A percentile compares a stretch with the other conserved stretches of the same genome.
These are phyloP conservation scores for Bothrops jararaca DNA, from an alignment of 2,113 vertebrate genomes.

Conservation along the genomic window DNA sequence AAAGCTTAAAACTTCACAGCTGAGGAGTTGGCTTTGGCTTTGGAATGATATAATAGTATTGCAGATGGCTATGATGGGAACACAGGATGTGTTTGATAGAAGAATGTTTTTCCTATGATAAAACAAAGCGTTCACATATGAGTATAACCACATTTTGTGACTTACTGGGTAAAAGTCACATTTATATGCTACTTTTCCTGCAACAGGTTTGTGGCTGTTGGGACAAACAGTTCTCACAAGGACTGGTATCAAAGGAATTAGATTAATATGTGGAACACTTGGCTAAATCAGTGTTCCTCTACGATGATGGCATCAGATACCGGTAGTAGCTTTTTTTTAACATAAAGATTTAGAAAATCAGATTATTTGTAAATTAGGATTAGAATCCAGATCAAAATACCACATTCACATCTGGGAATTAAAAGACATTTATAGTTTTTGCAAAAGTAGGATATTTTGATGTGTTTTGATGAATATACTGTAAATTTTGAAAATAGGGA, in stretches of 20 bases:
- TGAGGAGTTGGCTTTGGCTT: neutral
- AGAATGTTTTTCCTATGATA: neutral
- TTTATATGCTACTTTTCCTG: neutral
- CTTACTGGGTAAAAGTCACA: neutral
- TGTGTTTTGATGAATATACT: neutral
- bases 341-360: neutral
- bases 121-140: neutral
- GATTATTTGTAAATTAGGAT: neutral
- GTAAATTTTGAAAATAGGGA: neutral
- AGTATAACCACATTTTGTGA: fast-evolving
- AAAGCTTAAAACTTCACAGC: neutral
- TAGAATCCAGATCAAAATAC: neutral
- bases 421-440: neutral
- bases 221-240: neutral
- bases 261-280: neutral
- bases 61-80: neutral
- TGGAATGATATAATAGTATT: neutral
- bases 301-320: neutral
- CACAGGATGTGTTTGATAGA: fast-evolving
- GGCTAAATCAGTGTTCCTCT: neutral
- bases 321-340: neutral
- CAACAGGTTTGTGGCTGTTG: neutral
- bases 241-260: neutral
- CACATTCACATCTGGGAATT: neutral
- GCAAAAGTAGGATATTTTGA: neutral